A percentile compares a stretch with the other conserved stretches of the same genome.
Evolutionary conservation across 2,888 invertebrate genomes (phyloP).

Genomic region (Allolobophora icterica): DNA sequence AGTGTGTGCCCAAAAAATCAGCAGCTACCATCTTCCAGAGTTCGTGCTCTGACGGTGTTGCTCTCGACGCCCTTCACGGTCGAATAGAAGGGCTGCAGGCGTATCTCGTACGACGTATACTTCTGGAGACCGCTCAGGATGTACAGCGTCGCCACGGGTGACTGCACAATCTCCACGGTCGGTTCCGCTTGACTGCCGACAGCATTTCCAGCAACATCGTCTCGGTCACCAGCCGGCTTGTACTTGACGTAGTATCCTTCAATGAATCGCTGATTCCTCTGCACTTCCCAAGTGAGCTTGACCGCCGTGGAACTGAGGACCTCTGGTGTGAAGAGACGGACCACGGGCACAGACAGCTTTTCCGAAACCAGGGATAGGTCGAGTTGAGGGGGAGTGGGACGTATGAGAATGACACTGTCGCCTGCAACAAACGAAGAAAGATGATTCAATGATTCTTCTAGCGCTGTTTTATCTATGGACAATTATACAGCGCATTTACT

Average conservation of each 20-base stretch:
- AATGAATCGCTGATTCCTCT: slow-evolving; percentile 55
- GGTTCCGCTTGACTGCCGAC: slow-evolving; percentile 68
- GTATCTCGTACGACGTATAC: slow-evolving; percentile 88
- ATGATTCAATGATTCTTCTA: background rate
- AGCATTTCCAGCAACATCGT: background rate
- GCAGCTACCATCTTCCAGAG: slow-evolving; percentile 76
- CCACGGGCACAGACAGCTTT: slow-evolving; percentile 75
- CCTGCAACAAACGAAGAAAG: slow-evolving; percentile 30
- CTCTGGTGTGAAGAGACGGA: slow-evolving; percentile 81
- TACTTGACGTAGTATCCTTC: slow-evolving; percentile 56
- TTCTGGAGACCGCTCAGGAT: slow-evolving; percentile 77
- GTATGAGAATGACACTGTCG: background rate
- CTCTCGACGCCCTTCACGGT: slow-evolving; percentile 87
- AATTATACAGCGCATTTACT: too few species aligned
- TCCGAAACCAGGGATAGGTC: slow-evolving; percentile 48
- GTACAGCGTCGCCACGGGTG: slow-evolving; percentile 49
- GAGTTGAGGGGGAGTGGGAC: slow-evolving; percentile 44
- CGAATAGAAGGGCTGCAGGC: slow-evolving; percentile 88
- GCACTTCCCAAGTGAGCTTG: slow-evolving; percentile 79
- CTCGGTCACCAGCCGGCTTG: slow-evolving; percentile 37
- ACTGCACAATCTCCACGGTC: slow-evolving; percentile 74
- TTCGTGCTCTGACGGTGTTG: slow-evolving; percentile 81
- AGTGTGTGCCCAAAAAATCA: background rate
- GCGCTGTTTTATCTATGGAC: background rate
- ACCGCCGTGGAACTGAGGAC: slow-evolving; percentile 84